Percentiles rank a stretch among this genome's conserved stretches.
These are phyloP conservation scores for Colistium nudipinnis DNA, from an alignment of 2,113 vertebrate species.

Conservation along the genomic window DNA sequence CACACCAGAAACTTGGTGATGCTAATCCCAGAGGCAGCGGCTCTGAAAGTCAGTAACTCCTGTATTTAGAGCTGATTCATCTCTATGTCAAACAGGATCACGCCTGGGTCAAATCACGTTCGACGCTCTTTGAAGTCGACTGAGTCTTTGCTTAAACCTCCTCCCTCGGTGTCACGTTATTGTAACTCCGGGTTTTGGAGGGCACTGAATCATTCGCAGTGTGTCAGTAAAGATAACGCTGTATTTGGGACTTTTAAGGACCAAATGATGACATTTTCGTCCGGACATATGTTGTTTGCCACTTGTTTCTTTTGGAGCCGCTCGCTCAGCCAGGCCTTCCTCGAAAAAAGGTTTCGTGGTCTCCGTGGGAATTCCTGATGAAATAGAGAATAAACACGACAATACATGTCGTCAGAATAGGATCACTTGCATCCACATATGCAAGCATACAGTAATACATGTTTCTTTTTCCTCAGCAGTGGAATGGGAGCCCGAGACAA, in stretches of 20 bases:
- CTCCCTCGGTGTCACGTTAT: slow-evolving; percentile 44
- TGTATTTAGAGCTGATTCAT: slow-evolving; percentile 64
- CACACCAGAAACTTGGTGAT: slow-evolving; percentile 55
- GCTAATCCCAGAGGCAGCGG: slow-evolving; percentile 42
- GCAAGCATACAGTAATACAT: slow-evolving; percentile 25
- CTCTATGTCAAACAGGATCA: slow-evolving; percentile 63
- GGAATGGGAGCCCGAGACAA: slow-evolving; percentile 96
- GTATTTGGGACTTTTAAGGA: slow-evolving; percentile 61
- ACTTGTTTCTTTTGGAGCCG: slow-evolving; percentile 39
- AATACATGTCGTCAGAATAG: background rate
- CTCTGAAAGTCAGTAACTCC: slow-evolving; percentile 35
- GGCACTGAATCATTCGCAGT: slow-evolving; percentile 43
- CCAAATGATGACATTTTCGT: slow-evolving; percentile 42
- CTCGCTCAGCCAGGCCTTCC: slow-evolving; percentile 4
- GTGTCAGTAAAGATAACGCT: slow-evolving; percentile 56
- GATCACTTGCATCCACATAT: background rate
- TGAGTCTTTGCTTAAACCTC: slow-evolving; percentile 59
- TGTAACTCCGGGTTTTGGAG: slow-evolving; percentile 46
- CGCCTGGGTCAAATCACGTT: slow-evolving; percentile 59
- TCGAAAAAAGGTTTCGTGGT: slow-evolving; percentile 16
- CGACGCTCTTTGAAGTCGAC: slow-evolving; percentile 58
- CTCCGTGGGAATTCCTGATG: slow-evolving; percentile 13
- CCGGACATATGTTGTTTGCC: slow-evolving; percentile 43
- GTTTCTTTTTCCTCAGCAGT: slow-evolving; percentile 78
- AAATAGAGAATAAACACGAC: slow-evolving; percentile 13